Evolutionary conservation across 2,797 vertebrate species (phyloP).

Genomic region (Centroberyx gerrardi): DNA sequence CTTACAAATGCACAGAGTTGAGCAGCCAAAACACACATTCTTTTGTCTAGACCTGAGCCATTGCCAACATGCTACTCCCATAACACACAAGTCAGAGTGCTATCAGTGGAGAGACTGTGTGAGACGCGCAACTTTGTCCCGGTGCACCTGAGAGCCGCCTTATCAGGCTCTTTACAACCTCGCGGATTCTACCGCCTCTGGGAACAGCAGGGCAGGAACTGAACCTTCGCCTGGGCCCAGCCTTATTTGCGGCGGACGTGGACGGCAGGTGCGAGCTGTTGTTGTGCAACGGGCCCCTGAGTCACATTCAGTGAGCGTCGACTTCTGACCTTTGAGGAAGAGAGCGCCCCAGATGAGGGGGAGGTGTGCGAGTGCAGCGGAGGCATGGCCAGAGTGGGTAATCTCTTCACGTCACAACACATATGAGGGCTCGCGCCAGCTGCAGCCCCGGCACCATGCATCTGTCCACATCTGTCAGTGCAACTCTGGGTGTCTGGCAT

Average conservation of each 20-base stretch:
- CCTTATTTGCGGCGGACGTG: slow-evolving; percentile 59
- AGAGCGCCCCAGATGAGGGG: slow-evolving; percentile 69
- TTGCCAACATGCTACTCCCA: slow-evolving; percentile 77
- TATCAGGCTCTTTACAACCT: slow-evolving; percentile 77
- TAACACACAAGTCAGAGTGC: slow-evolving; percentile 71
- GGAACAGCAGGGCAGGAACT: slow-evolving; percentile 56
- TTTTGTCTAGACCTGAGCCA: slow-evolving; percentile 84
- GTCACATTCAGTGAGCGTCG: slow-evolving; percentile 69
- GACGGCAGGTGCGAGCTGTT: slow-evolving; percentile 76
- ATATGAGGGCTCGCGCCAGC: slow-evolving; percentile 81
- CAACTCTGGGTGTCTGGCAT: slow-evolving; percentile 71
- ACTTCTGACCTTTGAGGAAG: slow-evolving; percentile 81
- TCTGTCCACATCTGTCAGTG: slow-evolving; percentile 88
- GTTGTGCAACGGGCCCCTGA: slow-evolving; percentile 75
- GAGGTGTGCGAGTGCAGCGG: slow-evolving; percentile 62
- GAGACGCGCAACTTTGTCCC: slow-evolving; percentile 66
- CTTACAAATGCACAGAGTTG: slow-evolving; percentile 56
- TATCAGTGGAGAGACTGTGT: slow-evolving; percentile 70
- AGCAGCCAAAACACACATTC: slow-evolving; percentile 86
- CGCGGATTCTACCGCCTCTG: slow-evolving; percentile 62
- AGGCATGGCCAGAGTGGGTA: slow-evolving; percentile 69
- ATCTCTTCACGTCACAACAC: slow-evolving; percentile 78
- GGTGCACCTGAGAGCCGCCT: slow-evolving; percentile 66
- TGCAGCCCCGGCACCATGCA: slow-evolving; percentile 78
- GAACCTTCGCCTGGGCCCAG: slow-evolving; percentile 31